Evolutionary conservation across 2,797 vertebrate genomes (phyloP).

Genomic region (Anguilla megastoma): DNA sequence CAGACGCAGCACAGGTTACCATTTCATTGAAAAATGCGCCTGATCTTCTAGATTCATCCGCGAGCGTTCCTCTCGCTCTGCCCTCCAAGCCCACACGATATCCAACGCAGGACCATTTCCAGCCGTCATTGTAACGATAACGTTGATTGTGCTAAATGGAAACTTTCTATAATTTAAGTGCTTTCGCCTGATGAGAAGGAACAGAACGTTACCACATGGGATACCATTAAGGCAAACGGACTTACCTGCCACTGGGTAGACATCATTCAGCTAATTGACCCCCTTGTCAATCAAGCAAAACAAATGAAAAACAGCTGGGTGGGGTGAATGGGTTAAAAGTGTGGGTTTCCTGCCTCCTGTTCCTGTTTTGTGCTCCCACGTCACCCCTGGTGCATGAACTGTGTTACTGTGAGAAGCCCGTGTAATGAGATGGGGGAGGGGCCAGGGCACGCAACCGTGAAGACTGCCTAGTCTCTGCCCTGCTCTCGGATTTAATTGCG

Average conservation of each 20-base stretch:
- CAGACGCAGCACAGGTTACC: not conserved
- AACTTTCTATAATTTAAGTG: not conserved
- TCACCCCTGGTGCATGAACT: no score
- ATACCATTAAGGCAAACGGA: not conserved
- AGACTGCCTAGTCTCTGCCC: no score
- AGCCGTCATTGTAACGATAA: not conserved
- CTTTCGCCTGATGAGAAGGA: not conserved
- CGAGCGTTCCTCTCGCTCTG: not conserved
- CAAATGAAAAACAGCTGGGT: not conserved
- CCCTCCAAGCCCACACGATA: not conserved
- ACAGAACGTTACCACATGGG: not conserved
- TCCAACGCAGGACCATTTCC: not conserved
- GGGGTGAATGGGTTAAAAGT: not conserved
- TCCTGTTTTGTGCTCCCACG: no score
- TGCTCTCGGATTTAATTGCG: no score
- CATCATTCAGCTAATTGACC: not conserved
- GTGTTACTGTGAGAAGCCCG: no score
- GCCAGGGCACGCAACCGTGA: no score
- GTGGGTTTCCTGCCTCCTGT: not conserved
- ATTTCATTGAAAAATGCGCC: not conserved
- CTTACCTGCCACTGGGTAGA: not conserved
- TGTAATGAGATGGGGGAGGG: no score
- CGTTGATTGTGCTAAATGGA: not conserved
- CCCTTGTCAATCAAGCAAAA: not conserved
- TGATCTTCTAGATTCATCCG: not conserved